Conservation (phyloP, 2,797 vertebrate genomes). For the Protonibea diacanthus region DNA sequence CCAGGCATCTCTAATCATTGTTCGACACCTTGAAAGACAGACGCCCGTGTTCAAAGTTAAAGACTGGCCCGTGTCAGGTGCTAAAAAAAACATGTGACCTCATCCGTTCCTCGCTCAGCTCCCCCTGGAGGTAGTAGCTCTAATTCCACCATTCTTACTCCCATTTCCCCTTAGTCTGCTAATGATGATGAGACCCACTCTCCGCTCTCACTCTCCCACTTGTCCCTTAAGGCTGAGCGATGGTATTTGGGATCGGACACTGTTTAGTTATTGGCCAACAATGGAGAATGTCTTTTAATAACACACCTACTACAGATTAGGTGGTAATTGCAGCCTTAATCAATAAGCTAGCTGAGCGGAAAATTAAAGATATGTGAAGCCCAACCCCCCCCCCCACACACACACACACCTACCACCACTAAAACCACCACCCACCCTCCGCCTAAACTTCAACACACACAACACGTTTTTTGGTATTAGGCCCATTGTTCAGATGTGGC, state of each 20-base stretch:
- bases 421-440: not conserved
- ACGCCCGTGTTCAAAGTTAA: slow-evolving; percentile 83
- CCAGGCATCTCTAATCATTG: slow-evolving; percentile 84
- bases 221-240: slow-evolving; percentile 85
- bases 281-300: slow-evolving; percentile 89
- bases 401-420: not conserved
- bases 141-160: slow-evolving; percentile 83
- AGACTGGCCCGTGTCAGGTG: slow-evolving; percentile 79
- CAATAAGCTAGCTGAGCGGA: slow-evolving; percentile 91
- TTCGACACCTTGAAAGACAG: slow-evolving; percentile 85
- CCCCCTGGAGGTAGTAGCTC: slow-evolving; percentile 80
- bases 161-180: slow-evolving; percentile 82
- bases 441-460: slow-evolving; percentile 45
- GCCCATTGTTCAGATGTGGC: slow-evolving; percentile 85
- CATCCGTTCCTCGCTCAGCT: slow-evolving; percentile 72
- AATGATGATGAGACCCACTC: slow-evolving; percentile 85
- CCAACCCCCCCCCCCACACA: slow-evolving; percentile 22
- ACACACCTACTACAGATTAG: slow-evolving; percentile 88
- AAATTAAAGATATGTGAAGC: slow-evolving; percentile 89
- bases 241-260: slow-evolving; percentile 86
- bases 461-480: slow-evolving; percentile 75
- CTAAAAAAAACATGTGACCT: slow-evolving; percentile 79
- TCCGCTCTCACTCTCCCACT: slow-evolving; percentile 61
- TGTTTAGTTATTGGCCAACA: slow-evolving; percentile 92
- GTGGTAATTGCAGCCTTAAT: slow-evolving; percentile 91